phyloP scores from a whole-genome alignment of 2,888 invertebrate species.

The Aleiodes leptofemur region DNA sequence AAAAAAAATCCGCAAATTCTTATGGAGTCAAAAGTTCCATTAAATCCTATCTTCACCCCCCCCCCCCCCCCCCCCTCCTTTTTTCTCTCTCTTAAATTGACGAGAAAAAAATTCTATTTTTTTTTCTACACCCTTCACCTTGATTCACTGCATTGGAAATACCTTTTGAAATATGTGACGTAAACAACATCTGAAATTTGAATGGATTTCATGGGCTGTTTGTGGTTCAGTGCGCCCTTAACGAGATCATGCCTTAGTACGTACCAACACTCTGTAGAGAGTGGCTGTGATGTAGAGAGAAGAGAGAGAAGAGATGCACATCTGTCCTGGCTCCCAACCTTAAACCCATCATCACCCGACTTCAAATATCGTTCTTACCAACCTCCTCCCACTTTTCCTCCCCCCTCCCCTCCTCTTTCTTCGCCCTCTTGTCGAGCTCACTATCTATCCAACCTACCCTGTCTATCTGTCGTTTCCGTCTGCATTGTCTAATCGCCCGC shows the following conservation, averaged over 20 bases:
- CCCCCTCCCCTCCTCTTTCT: not conserved
- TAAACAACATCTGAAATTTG: slow-evolving; percentile 63
- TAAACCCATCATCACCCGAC: slow-evolving; percentile 48
- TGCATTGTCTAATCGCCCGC: slow-evolving; percentile 69
- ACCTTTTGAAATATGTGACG: slow-evolving; percentile 29
- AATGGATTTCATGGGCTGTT: slow-evolving; percentile 70
- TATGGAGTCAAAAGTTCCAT: too few species aligned
- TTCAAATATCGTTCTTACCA: slow-evolving; percentile 17
- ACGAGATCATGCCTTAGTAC: slow-evolving; percentile 71
- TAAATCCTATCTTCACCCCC: too few species aligned
- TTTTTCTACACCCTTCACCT: not conserved
- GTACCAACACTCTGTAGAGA: slow-evolving; percentile 57
- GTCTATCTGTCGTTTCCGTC: slow-evolving; percentile 63
- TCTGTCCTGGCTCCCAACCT: slow-evolving; percentile 71
- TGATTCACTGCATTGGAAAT: not conserved
- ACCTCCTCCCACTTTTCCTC: slow-evolving; percentile 43
- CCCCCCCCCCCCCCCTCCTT: too few species aligned
- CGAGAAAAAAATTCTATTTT: not conserved
- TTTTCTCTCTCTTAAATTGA: not conserved
- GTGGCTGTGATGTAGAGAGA: slow-evolving; percentile 41
- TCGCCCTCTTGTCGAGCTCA: slow-evolving; percentile 32
- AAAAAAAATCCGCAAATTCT: too few species aligned
- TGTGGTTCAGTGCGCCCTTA: slow-evolving; percentile 73
- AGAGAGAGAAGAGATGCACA: slow-evolving; percentile 62
- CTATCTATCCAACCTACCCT: slow-evolving; percentile 42